Base-by-base conservation (phyloP, 1,140 invertebrate species). In the Parasteatoda tepidariorum region DNA sequence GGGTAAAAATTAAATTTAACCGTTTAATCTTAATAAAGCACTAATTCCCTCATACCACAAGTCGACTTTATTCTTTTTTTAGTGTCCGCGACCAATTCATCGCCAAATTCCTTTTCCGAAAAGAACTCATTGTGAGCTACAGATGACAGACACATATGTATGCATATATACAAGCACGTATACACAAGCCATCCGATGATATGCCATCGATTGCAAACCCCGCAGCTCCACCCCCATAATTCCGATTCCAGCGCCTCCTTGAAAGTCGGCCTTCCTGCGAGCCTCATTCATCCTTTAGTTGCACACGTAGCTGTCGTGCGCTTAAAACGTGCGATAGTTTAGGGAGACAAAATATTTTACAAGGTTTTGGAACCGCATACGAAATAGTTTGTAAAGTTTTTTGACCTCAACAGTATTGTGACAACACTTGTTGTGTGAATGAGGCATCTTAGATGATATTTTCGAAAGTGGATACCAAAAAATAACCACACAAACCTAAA, bases 161-260 rank as follows among this genome's bases (percentile, higher is more conserved):
- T 62, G 59, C 55, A 75, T 62, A 75, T 75, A 61, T 75, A 28
- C 73, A 75, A 22, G 73, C 59, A 62, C 74, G 74, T 78, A 64
- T 33, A 78, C 74, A 78, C 74, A 54, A 66, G 59, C 74, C 74
- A 66, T 78, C 74, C 22, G 34, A 66, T 78, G 74, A 78, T 78
- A 64, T 78, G 74, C 34, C 74, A 78, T 78, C 74, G 74, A 78
- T 78, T 78, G 74, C 15, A n/a, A n/a, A n/a, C 15, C 73, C 57
- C 30, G 9, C n/a, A 57, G 31, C 28, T 57, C 18, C 34, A 34
- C 74, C 74, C 74, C 30, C 38, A n/a, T 41, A 41, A 13, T 3
- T 22, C 24, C 34, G 74, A 64, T 48, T 31, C 38, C 38, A 78
- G 74, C 74, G 74, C 74, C 74, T 33, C 74, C 74, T 33, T 28